phyloP scores from a whole-genome alignment of 35 echinoderm and acorn worm species.

The Chiridota heheva region DNA sequence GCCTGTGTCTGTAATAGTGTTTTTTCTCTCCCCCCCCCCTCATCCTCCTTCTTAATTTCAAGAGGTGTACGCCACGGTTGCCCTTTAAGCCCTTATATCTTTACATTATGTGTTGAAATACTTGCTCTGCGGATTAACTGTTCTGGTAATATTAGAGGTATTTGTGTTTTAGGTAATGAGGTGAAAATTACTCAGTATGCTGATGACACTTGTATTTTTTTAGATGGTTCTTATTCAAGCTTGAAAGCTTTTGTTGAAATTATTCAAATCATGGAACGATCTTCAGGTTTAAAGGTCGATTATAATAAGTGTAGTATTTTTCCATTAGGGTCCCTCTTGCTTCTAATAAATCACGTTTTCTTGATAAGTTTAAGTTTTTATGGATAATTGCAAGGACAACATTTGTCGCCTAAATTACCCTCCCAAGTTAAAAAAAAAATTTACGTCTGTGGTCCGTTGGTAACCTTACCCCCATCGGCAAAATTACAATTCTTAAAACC shows the following conservation, averaged over 20 bases:
- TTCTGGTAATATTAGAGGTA: constrained; percentile 37
- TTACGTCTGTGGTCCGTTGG: constrained; percentile 3
- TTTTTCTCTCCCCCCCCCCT: no score
- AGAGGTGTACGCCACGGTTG: constrained; percentile 56
- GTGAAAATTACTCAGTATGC: constrained; percentile 8
- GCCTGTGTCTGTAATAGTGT: constrained; percentile 64
- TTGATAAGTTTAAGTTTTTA: neutral
- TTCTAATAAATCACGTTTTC: neutral
- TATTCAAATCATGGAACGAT: neutral
- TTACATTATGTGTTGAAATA: constrained; percentile 50
- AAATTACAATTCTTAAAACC: neutral
- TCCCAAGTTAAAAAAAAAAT: neutral
- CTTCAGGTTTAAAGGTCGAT: constrained; percentile 7
- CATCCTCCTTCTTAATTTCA: constrained; percentile 32
- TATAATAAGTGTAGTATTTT: constrained; percentile 17
- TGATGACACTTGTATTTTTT: constrained; percentile 53
- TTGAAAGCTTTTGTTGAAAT: neutral
- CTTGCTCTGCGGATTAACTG: constrained; percentile 11
- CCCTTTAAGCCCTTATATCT: constrained; percentile 55
- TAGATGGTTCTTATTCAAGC: constrained; percentile 22
- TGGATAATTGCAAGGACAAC: constrained; percentile 1
- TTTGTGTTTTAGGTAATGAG: constrained; percentile 18
- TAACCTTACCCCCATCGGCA: neutral
- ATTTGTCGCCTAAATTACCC: neutral
- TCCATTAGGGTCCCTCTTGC: neutral